Evolutionary conservation across 1,140 invertebrate genomes (phyloP).

Genomic region (Parasteatoda tepidariorum): DNA sequence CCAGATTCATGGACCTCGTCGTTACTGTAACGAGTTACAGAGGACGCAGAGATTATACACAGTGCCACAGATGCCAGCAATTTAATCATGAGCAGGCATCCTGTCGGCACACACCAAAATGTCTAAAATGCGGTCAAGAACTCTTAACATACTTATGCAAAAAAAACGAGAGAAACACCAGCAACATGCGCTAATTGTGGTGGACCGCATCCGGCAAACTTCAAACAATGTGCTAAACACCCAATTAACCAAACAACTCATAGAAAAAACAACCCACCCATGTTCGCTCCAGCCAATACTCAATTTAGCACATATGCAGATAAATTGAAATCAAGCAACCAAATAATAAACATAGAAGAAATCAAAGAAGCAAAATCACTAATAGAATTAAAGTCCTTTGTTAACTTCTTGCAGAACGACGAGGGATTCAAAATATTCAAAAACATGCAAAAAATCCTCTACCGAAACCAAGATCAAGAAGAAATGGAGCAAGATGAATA

Average conservation of each 20-base stretch:
- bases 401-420: neutral
- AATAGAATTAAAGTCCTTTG: neutral
- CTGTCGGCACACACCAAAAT: neutral
- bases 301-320: too few species aligned
- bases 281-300: too few species aligned
- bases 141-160: neutral
- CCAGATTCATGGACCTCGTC: neutral
- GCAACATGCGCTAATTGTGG: neutral
- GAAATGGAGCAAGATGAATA: neutral
- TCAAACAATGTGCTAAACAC: neutral
- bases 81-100: neutral
- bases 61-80: neutral
- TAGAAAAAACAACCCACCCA: too few species aligned
- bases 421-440: neutral
- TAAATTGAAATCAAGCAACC: neutral
- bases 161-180: neutral
- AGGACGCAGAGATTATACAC: neutral
- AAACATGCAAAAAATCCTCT: neutral
- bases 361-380: neutral
- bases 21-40: neutral
- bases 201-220: neutral
- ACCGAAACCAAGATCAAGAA: neutral
- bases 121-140: neutral
- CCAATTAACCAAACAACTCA: neutral
- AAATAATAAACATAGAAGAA: neutral